Base-by-base conservation (phyloP, 2,797 vertebrate species). In the Phrynocephalus guinanensis region DNA sequence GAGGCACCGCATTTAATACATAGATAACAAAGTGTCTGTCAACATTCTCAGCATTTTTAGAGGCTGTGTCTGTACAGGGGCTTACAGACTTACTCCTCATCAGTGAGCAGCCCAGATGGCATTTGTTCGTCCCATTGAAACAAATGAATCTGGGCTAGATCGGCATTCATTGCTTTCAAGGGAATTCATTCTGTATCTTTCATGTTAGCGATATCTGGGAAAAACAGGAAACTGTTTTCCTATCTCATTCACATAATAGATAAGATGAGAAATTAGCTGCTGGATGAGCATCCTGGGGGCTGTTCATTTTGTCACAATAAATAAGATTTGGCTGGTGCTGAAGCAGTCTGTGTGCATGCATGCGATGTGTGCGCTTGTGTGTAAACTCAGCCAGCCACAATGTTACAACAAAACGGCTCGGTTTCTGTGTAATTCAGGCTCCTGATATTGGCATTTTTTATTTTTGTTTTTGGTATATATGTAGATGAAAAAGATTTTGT, bases 221-320 rank as follows among this genome's bases (percentile, higher is more conserved):
- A 95, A 96, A 96, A 95, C 95, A 95, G 96, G 95, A 95, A 97
- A 95, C 94, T 93, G 89, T 94, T 96, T 96, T 93, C 92, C 94
- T 93, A 93, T 96, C 95, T 96, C 96, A 95, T 97, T 96, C 96
- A 93, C 93, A 91, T 95, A 95, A 94, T 91, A 96, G 96, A 96
- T 96, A 96, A 96, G 96, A 96, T 95, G 94, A 96, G 95, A 96
- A 97, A 96, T 96, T 96, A 96, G 94, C 92, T 94, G 93, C 90
- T 93, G 95, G 94, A 95, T 94, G 94, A 96, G 93, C 93, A 94
- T 95, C 95, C 94, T 81, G 70, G 94, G 94, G 95, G 94, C 94
- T 96, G 95, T 96, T 96, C 90, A 83, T 95, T 96, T 96, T 95
- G 95, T 94, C 95, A 93, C 91, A 91, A 90, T 94, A 95, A 94